These are phyloP conservation scores for Trachurus trachurus DNA, from an alignment of 2,797 vertebrate species.

Conservation along the genomic window DNA sequence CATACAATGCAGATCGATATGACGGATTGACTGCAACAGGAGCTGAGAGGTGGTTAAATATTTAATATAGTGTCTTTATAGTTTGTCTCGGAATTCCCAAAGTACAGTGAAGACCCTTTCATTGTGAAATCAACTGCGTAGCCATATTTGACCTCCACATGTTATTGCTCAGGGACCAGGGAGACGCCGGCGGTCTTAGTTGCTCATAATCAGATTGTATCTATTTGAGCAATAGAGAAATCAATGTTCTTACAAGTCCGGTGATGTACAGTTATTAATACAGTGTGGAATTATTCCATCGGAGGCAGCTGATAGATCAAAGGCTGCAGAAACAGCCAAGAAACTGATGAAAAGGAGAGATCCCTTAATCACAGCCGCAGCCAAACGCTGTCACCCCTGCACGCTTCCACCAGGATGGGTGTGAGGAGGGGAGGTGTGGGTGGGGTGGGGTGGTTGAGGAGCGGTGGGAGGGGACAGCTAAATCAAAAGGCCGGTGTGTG, in stretches of 20 bases:
- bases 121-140: conserved; percentile 67
- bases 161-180: conserved; percentile 80
- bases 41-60: conserved; percentile 54
- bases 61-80: conserved; percentile 70
- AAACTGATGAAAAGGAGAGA: conserved; percentile 58
- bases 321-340: conserved; percentile 55
- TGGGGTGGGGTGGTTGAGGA: neutral
- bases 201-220: conserved; percentile 70
- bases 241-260: conserved; percentile 43
- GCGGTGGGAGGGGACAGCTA: conserved; percentile 58
- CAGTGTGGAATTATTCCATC: conserved; percentile 40
- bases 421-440: conserved; percentile 13
- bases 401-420: conserved; percentile 29
- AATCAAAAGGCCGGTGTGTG: conserved; percentile 78
- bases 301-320: conserved; percentile 53
- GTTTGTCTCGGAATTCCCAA: conserved; percentile 65
- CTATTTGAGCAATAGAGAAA: conserved; percentile 54
- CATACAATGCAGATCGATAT: conserved; percentile 33
- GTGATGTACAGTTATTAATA: conserved; percentile 56
- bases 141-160: conserved; percentile 77
- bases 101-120: conserved; percentile 74
- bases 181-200: conserved; percentile 56
- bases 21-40: conserved; percentile 33
- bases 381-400: conserved; percentile 41
- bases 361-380: conserved; percentile 48